Base-by-base conservation (phyloP, 2,113 vertebrate genomes). In the Tapirus terrestris region DNA sequence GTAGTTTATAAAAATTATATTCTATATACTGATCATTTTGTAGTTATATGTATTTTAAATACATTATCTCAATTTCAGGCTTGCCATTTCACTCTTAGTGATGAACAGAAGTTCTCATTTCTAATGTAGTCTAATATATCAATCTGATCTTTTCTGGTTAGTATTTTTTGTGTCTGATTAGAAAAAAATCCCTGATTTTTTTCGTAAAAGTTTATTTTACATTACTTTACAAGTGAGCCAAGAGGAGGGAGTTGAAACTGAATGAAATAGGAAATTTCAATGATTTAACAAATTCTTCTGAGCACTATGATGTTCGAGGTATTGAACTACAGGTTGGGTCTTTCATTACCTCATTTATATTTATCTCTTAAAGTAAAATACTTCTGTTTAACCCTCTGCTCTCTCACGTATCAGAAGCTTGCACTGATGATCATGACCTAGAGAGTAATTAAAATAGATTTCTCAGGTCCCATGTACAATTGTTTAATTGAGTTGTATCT, bases 171-270 rank as follows among this genome's bases (percentile, higher is more conserved):
- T 31, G 56, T 77, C 23, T 95, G 79, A 9, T 65, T 81, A 33
- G 5, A 60, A 68, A 80, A 53, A 86, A 48, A 48, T 36, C 2
- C 11, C 2, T 86, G 0, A 67, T 70, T 27, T 80, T 85, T 68
- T 80, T 23, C 23, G 39, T 81, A 72, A 89, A 80, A 27, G 6
- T 33, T 60, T 86, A 25, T 43, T 65, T 89, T 82, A 84, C 31
- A 91, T 89, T 86, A 76, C 80, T 94, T 96, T 67, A 36, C 23
- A 82, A 76, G 14, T 94, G n/a, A 98, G 20, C 65, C 48, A 92
- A 45, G 1, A 79, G 33, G 3, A 70, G 0, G 3, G 20, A 88
- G 4, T 16, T 76, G 45, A 96, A 16, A 60, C 45, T 65, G 56
- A 89, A 97, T 51, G 6, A 85, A 65, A 48, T 8, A 68, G 36